Base-by-base conservation (phyloP, 2,888 invertebrate species). In the Tanytarsus gracilentus region DNA sequence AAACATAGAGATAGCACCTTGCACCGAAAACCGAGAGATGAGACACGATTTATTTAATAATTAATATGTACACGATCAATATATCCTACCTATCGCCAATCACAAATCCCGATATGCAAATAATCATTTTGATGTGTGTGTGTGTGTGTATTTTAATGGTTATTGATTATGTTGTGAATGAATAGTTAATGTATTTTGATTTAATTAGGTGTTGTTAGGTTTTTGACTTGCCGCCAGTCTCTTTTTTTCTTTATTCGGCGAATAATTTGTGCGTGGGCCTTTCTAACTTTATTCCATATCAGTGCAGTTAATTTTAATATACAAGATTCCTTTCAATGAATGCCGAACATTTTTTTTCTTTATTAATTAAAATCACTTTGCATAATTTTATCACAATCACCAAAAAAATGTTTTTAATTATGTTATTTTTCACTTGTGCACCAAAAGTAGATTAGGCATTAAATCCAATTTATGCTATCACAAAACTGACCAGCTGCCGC, bases 71-170 rank as follows among this genome's bases (percentile, higher is more conserved):
- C 9, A 33, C n/a, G 33, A 33, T 4, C 56, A 61, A 64, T 61
- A n/a, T 53, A 61, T 65, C 67, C 70, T 76, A 78, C 77, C 78
- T 74, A 76, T 78, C 70, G 74, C 77, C 71, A 77, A 74, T 73
- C 67, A 74, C 70, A 75, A 79, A 79, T 72, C 79, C 79, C 60
- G 79, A 79, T 69, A 79, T 79, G 68, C 79, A 79, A 69, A 79
- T 79, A 67, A 79, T 77, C 79, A 79, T 79, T 63, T 67, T 73
- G 8, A 26, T 40, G 39, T 44, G 33, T n/a, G 9, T 16, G 59
- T 56, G 9, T 53, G 53, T 33, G 53, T 36, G 36, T 26, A 4
- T 53, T 11, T 53, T 14, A 33, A 9, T 52, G 36, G n/a, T 11
- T 23, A 44, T 23, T 44, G 18, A 44, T 44, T 44, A 44, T 44